Conservation (phyloP, 2,113 vertebrate species). For the Eonycteris spelaea region DNA sequence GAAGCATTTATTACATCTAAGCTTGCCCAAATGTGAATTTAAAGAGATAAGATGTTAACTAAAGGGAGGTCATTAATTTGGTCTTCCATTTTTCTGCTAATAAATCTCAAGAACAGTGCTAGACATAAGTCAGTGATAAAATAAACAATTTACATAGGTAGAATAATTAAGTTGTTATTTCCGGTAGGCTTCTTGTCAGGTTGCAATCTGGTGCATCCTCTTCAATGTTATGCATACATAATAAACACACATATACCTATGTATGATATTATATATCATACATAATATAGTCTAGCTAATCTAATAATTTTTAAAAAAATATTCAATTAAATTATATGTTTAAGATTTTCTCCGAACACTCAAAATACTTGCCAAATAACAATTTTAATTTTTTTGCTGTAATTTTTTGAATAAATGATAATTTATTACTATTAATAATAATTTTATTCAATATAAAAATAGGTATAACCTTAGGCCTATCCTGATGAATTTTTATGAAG, state of each 20-base stretch:
- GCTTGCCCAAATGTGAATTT: background rate
- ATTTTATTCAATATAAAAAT: background rate
- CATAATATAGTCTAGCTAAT: background rate
- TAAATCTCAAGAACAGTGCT: background rate
- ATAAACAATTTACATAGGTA: background rate
- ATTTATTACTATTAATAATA: background rate
- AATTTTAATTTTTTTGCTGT: background rate
- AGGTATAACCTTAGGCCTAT: background rate
- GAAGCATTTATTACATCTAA: background rate
- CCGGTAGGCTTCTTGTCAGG: background rate
- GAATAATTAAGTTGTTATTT: background rate
- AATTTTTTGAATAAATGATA: slow-evolving; percentile 1
- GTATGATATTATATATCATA: background rate
- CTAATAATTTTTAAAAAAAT: background rate
- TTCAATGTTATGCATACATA: background rate
- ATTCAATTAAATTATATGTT: background rate
- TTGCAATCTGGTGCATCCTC: background rate
- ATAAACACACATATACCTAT: background rate
- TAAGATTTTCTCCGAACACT: background rate
- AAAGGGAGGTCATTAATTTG: background rate
- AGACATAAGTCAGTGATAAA: background rate
- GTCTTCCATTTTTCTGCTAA: background rate
- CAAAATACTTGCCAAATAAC: background rate
- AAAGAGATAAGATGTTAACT: background rate
- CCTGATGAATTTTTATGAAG: background rate